These are phyloP conservation scores for Drosophila busckii DNA, from an alignment of 1,140 invertebrate species.

Conservation along the genomic window DNA sequence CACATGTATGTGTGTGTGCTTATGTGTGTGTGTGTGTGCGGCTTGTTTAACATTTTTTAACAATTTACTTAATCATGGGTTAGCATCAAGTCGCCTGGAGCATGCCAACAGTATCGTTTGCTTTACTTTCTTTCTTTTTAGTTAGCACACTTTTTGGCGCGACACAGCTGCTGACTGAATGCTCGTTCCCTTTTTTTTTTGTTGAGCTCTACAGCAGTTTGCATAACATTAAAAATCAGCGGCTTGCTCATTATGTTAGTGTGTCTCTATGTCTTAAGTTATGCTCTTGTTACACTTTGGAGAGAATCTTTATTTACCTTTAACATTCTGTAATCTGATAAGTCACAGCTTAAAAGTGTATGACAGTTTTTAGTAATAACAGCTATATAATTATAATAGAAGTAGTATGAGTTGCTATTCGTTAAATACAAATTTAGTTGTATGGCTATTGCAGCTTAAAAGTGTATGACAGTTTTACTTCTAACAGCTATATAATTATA, in stretches of 20 bases:
- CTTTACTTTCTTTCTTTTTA: constrained; percentile 1
- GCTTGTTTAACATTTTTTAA: constrained; percentile 73
- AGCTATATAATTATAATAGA: too few species aligned
- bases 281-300: too few species aligned
- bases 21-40: constrained; percentile 20
- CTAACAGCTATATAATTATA: too few species aligned
- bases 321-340: too few species aligned
- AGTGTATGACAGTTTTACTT: too few species aligned
- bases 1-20: not conserved
- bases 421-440: too few species aligned
- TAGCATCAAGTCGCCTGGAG: constrained; percentile 41
- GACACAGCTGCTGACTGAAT: constrained; percentile 3
- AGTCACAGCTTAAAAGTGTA: too few species aligned
- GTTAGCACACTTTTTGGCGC: constrained; percentile 27
- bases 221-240: constrained; percentile 67
- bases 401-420: too few species aligned
- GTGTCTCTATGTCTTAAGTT: constrained; percentile 43
- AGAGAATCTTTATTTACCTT: too few species aligned
- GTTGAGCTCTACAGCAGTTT: constrained; percentile 32
- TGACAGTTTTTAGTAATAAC: too few species aligned
- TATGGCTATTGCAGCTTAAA: too few species aligned
- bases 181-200: not conserved
- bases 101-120: constrained; percentile 18
- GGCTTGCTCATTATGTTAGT: constrained; percentile 37
- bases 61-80: constrained; percentile 73